Percentiles rank a stretch among this genome's conserved stretches.
Conservation (phyloP, 2,113 vertebrate genomes). For the Cochlearius cochlearius region DNA sequence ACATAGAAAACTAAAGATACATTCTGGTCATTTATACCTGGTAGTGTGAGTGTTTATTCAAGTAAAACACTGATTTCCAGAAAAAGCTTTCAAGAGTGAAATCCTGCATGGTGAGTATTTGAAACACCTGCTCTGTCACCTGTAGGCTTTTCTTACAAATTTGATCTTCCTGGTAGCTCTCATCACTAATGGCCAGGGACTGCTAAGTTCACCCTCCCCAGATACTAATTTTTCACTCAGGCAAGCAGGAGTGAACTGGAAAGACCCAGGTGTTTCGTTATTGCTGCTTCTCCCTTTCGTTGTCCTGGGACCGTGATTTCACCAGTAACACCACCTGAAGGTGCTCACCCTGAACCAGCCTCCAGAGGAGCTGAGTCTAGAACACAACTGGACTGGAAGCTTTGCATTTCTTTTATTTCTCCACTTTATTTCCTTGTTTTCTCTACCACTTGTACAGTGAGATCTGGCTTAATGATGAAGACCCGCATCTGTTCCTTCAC, state of each 20-base stretch:
- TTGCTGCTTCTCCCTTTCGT: neutral
- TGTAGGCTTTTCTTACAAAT: neutral
- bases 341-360: neutral
- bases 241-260: neutral
- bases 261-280: neutral
- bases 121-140: neutral
- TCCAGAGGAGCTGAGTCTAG: neutral
- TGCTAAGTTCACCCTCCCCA: neutral
- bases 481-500: neutral
- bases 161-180: neutral
- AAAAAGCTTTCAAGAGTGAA: neutral
- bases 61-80: neutral
- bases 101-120: neutral
- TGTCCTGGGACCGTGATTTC: neutral
- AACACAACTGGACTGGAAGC: neutral
- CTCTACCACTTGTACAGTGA: neutral
- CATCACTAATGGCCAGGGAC: neutral
- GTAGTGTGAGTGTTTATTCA: neutral
- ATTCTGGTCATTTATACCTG: neutral
- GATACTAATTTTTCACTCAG: neutral
- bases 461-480: neutral
- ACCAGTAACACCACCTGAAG: neutral
- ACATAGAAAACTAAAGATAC: neutral
- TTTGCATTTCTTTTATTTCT: neutral
- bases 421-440: neutral